These are phyloP conservation scores for Poeciliopsis prolifica DNA, from an alignment of 2,113 vertebrate genomes.

Conservation along the genomic window DNA sequence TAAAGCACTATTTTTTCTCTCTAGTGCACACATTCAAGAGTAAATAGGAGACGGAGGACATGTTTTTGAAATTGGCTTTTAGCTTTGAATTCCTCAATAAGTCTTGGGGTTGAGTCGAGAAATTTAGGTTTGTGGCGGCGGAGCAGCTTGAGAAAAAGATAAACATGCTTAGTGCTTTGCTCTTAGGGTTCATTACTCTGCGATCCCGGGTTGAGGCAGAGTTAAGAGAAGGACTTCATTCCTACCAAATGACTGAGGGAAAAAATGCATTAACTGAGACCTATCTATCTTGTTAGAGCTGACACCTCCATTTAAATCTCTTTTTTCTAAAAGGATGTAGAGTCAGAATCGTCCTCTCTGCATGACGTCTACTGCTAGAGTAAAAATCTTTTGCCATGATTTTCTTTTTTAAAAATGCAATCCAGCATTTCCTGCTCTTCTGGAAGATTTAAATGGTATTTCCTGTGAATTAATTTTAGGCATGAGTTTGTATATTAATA, in stretches of 20 bases:
- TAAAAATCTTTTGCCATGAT: slow-evolving; percentile 72
- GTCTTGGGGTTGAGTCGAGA: slow-evolving; percentile 60
- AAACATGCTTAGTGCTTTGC: slow-evolving; percentile 68
- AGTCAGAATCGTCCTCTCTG: slow-evolving; percentile 44
- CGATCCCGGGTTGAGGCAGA: slow-evolving; percentile 62
- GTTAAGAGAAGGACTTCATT: slow-evolving; percentile 75
- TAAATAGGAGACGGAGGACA: slow-evolving; percentile 61
- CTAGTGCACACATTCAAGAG: slow-evolving; percentile 64
- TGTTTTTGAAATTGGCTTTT: slow-evolving; percentile 73
- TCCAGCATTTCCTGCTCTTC: slow-evolving; percentile 49
- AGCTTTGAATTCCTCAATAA: slow-evolving; percentile 69
- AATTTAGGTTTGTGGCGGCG: slow-evolving; percentile 61
- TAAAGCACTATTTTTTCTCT: slow-evolving; percentile 47
- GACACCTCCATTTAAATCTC: slow-evolving; percentile 80
- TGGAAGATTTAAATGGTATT: slow-evolving; percentile 68
- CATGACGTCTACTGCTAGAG: slow-evolving; percentile 33
- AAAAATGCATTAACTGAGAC: slow-evolving; percentile 77
- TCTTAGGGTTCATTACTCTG: slow-evolving; percentile 78
- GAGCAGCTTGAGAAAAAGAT: slow-evolving; percentile 50
- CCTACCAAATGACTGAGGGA: slow-evolving; percentile 57
- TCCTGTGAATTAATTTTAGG: slow-evolving; percentile 63
- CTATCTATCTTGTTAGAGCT: slow-evolving; percentile 76
- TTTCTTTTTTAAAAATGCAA: slow-evolving; percentile 57
- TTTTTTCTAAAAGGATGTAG: slow-evolving; percentile 67
- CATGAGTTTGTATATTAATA: slow-evolving; percentile 57